Evolutionary conservation across 2,113 vertebrate species (phyloP).

Genomic region (Talpa occidentalis): DNA sequence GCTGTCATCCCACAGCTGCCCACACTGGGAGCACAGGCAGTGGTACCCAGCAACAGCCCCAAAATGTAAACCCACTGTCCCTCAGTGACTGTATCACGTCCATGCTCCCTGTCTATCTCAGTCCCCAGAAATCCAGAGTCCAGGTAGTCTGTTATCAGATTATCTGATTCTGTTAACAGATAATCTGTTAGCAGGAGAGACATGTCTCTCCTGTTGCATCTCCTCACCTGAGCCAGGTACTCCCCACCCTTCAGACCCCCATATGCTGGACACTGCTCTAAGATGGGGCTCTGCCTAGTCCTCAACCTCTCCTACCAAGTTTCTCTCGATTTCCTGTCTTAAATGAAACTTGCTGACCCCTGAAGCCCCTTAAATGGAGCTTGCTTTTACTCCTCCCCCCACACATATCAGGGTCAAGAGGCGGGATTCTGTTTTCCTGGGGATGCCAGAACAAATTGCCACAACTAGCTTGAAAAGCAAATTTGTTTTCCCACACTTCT

Average conservation of each 20-base stretch:
- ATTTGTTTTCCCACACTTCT: neutral
- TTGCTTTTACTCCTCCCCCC: neutral
- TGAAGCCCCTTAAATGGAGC: neutral
- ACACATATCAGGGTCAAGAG: too few relatives aligned
- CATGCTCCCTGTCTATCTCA: neutral
- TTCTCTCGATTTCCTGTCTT: neutral
- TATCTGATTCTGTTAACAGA: too few relatives aligned
- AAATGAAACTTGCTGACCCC: neutral
- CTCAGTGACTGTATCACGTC: neutral
- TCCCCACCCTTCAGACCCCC: neutral
- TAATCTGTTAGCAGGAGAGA: too few relatives aligned
- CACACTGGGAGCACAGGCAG: neutral
- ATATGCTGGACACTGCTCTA: neutral
- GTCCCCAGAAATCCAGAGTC: neutral
- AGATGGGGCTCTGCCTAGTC: neutral
- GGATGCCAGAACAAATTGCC: neutral
- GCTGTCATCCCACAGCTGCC: neutral
- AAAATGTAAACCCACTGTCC: neutral
- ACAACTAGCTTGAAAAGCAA: neutral
- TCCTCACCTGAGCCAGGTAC: neutral
- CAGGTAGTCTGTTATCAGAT: neutral
- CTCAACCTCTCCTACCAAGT: neutral
- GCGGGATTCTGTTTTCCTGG: neutral
- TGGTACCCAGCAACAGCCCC: too few relatives aligned
- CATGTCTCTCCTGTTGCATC: neutral